Base-by-base conservation (phyloP, 2,888 invertebrate species). In the Conistra vaccinii region DNA sequence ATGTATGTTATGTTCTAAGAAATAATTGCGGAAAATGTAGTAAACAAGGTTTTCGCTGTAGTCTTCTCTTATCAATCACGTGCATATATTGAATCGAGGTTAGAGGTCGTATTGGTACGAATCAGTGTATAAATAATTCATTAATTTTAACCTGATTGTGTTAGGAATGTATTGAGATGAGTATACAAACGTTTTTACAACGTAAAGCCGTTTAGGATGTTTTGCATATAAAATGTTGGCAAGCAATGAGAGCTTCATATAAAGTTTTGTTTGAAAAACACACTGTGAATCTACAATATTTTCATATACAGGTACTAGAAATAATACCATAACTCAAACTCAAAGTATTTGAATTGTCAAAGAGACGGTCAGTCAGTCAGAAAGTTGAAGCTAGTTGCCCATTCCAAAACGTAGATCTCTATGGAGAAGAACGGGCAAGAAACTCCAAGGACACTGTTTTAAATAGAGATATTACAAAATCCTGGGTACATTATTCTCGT, bases 61-160 rank as follows among this genome's bases (percentile, higher is more conserved):
- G 35, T 58, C 2, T 23, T 35, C 12, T 39, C 14, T 70, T 71
- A 84, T 82, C 85, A 68, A 53, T 62, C 70, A 75, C 74, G 70
- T 82, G 69, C 73, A 62, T 73, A 65, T 48, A 32, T 66, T 20
- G 23, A 51, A 55, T 55, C 39, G 62, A 82, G 75, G 78, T 82
- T 48, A 82, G 35, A 70, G 61, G 70, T 70, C 67, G 70, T 42
- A 39, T 10, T 20, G 32, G 67, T 63, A 71, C 20, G 9, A 48
- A 62, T 61, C 39, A 35, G 45, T 69, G 29, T 55, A 63, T 81
- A 80, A 62, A 84, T 84, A 74, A 80, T 72, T 69, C 26, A 83
- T 66, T 72, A 66, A 78, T 35, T 51, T 39, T 39, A 61, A 71
- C 48, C 53, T 83, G 60, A 60, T 32, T 69, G 57, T 42, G 14